Conservation (phyloP, 2,888 invertebrate genomes). For the Eilema depressum region DNA sequence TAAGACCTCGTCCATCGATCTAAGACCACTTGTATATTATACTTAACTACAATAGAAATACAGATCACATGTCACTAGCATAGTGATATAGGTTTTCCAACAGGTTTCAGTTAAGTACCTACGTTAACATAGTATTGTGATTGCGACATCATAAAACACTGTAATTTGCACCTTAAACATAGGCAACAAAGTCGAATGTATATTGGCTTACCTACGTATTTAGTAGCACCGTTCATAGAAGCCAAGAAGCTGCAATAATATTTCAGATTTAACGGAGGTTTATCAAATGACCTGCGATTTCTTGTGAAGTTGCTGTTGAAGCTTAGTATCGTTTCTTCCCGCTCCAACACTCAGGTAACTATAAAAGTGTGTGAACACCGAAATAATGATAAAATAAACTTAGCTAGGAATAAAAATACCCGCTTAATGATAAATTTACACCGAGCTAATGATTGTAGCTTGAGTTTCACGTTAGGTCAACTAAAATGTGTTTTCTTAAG, state of each 20-base stretch:
- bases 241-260: background rate
- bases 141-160: background rate
- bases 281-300: background rate
- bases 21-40: background rate
- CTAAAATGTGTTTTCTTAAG: background rate
- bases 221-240: background rate
- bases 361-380: background rate
- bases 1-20: background rate
- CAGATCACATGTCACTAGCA: background rate
- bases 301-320: background rate
- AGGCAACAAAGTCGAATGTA: background rate
- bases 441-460: background rate
- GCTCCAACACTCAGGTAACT: background rate
- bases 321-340: background rate
- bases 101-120: background rate
- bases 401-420: conserved; percentile 3
- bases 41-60: background rate
- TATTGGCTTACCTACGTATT: background rate
- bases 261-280: background rate
- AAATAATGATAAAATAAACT: background rate
- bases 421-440: conserved; percentile 1
- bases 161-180: background rate
- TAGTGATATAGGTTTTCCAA: background rate
- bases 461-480: background rate
- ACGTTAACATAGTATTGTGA: background rate